These are phyloP conservation scores for Lophius piscatorius DNA, from an alignment of 2,113 vertebrate species.

Conservation along the genomic window DNA sequence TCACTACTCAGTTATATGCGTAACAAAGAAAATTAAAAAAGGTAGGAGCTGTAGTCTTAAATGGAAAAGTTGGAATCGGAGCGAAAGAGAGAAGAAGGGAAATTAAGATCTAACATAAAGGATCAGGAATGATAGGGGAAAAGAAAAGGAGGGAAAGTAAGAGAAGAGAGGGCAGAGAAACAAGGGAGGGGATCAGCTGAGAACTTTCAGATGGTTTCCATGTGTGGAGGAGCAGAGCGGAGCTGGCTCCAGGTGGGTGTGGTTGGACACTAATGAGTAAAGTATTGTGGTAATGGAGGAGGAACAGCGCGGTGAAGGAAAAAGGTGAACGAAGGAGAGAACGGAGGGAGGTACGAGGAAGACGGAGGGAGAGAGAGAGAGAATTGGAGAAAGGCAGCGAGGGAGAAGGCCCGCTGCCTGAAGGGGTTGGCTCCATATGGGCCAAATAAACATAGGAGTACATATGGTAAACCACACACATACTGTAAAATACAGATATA, in stretches of 20 bases:
- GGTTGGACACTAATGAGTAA: constrained; percentile 80
- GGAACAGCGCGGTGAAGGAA: constrained; percentile 32
- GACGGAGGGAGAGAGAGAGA: not conserved
- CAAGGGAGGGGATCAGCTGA: constrained; percentile 60
- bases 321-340: constrained; percentile 32
- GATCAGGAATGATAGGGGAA: constrained; percentile 26
- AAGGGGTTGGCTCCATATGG: constrained; percentile 61
- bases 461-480: constrained; percentile 59
- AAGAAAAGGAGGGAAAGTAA: constrained; percentile 45
- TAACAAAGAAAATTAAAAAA: constrained; percentile 3
- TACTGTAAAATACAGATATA: constrained; percentile 61
- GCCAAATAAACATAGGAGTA: constrained; percentile 68
- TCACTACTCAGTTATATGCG: not conserved
- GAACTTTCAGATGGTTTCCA: constrained; percentile 80
- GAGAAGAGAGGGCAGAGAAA: constrained; percentile 50
- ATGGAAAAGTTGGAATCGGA: not conserved
- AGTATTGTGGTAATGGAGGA: constrained; percentile 78
- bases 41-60: constrained; percentile 8
- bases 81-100: not conserved
- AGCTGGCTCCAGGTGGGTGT: constrained; percentile 77
- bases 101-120: constrained; percentile 25
- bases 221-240: constrained; percentile 74
- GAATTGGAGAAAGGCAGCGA: constrained; percentile 20
- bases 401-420: constrained; percentile 45
- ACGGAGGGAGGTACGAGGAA: not conserved